Evolutionary conservation across 2,888 invertebrate species (phyloP), one percentile per base, ranked within the genome.

Genomic region (Siphlonurus alternatus): DNA sequence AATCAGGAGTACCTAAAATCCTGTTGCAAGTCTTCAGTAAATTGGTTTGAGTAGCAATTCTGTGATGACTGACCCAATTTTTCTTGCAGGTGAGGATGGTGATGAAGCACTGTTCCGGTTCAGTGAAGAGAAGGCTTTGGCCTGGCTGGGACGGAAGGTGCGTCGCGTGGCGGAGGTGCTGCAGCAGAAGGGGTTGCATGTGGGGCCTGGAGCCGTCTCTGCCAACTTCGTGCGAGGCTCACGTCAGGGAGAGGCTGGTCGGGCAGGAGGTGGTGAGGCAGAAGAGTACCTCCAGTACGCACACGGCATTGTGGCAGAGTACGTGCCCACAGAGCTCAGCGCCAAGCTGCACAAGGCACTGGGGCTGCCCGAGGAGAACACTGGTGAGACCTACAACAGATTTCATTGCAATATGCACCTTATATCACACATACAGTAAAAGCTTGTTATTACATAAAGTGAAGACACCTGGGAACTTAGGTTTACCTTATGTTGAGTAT

Each of bases 291-390:
- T 86, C 59, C 82, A 82, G 71, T 88, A 87, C 78, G 88, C 90
- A 0, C 84, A 85, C 73, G 90, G 89, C 15, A 84, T 91, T 66
- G 79, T 92, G 60, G 87, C 88, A 0, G 88, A 89, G 70, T 92
- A 92, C 74, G 77, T 92, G 25, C 80, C 84, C 71, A 82, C 85
- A 59, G 85, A 86, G 68, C 74, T 91, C 63, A 79, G 82, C 63
- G 80, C 80, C 64, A 80, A 83, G 70, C 76, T 92, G 63, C 80
- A 81, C 62, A 80, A 81, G 64, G 79, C 80, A 72, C 80, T 90
- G 68, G 81, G 86, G 69, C 79, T 88, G 63, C 82, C 84, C 60
- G 81, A 82, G 67, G 84, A 86, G 60, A 71, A 78, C n/a, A 38
- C 38, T 10, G 15, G 38, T 38, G 15, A 38, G 38, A 51, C 62